phyloP scores from a whole-genome alignment of 2,888 invertebrate genomes.

The Acronicta aceris region DNA sequence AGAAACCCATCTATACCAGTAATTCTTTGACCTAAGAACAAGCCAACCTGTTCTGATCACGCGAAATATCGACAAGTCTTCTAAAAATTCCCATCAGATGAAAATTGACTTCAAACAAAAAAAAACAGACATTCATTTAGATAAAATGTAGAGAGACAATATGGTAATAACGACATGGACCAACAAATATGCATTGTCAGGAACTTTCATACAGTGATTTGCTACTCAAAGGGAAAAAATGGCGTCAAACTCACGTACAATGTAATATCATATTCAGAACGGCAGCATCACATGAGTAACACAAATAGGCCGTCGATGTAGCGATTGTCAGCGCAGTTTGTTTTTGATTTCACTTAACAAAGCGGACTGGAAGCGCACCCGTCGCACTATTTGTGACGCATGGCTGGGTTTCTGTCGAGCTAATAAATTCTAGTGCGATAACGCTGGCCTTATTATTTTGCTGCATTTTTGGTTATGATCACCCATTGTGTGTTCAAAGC shows the following conservation, averaged over 20 bases:
- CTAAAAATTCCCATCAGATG: too few species aligned
- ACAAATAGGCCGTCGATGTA: constrained; percentile 58
- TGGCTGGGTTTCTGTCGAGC: constrained; percentile 63
- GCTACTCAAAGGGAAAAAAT: constrained; percentile 46
- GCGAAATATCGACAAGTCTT: too few species aligned
- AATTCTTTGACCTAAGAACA: too few species aligned
- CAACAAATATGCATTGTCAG: constrained; percentile 6
- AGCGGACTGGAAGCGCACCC: constrained; percentile 69
- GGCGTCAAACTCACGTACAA: constrained; percentile 7
- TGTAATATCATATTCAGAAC: constrained; percentile 44
- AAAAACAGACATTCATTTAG: background rate
- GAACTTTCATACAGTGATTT: constrained; percentile 35
- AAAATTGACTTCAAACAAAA: background rate
- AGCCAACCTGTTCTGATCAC: too few species aligned
- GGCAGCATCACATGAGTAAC: constrained; percentile 34
- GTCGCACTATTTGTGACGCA: constrained; percentile 77
- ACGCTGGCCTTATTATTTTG: constrained; percentile 38
- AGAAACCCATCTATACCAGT: too few species aligned
- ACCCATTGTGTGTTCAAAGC: too few species aligned
- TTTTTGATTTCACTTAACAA: constrained; percentile 81
- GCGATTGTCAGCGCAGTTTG: constrained; percentile 70
- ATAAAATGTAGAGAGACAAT: background rate
- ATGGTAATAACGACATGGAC: background rate
- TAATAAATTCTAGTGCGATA: constrained; percentile 54
- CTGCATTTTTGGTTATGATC: background rate